Evolutionary conservation across 1,140 invertebrate species (phyloP).

Genomic region (Andricus grossulariae): DNA sequence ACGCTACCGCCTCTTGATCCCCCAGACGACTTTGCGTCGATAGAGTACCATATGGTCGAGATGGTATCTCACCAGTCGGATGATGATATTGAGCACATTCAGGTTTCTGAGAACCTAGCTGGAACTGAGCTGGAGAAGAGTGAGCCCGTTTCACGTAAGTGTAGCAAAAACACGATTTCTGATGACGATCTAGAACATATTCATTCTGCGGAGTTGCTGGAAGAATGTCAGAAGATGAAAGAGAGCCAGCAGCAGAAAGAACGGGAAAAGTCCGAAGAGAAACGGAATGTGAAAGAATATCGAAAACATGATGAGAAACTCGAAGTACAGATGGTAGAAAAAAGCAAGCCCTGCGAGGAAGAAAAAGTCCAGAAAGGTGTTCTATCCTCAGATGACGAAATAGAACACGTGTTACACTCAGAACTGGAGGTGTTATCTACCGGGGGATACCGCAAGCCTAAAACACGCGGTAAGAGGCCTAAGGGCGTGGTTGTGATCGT

Average conservation of each 20-base stretch:
- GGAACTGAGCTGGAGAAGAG: slow-evolving; percentile 38
- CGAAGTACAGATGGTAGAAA: neutral
- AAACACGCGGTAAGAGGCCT: slow-evolving; percentile 16
- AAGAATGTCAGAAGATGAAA: slow-evolving; percentile 38
- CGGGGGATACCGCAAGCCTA: neutral
- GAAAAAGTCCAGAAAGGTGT: slow-evolving; percentile 14
- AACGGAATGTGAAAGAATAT: neutral
- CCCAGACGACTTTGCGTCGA: slow-evolving; percentile 56
- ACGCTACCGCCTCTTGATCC: slow-evolving; percentile 35
- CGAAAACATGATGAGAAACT: neutral
- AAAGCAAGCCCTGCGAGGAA: neutral
- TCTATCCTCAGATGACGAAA: slow-evolving; percentile 65
- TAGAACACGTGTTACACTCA: slow-evolving; percentile 65
- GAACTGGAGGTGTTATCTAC: slow-evolving; percentile 23
- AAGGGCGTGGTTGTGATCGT: neutral
- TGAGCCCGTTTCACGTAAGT: slow-evolving; percentile 51
- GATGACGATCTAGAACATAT: slow-evolving; percentile 73
- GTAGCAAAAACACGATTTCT: slow-evolving; percentile 67
- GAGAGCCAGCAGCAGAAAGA: neutral
- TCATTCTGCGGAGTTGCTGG: slow-evolving; percentile 56
- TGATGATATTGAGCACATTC: slow-evolving; percentile 68
- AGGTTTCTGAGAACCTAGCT: slow-evolving; percentile 49
- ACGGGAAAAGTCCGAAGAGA: neutral
- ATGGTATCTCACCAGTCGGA: slow-evolving; percentile 60
- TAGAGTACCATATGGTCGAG: slow-evolving; percentile 64